Evolutionary conservation across 2,888 invertebrate genomes (phyloP).

Genomic region (Megastigmus dorsalis): DNA sequence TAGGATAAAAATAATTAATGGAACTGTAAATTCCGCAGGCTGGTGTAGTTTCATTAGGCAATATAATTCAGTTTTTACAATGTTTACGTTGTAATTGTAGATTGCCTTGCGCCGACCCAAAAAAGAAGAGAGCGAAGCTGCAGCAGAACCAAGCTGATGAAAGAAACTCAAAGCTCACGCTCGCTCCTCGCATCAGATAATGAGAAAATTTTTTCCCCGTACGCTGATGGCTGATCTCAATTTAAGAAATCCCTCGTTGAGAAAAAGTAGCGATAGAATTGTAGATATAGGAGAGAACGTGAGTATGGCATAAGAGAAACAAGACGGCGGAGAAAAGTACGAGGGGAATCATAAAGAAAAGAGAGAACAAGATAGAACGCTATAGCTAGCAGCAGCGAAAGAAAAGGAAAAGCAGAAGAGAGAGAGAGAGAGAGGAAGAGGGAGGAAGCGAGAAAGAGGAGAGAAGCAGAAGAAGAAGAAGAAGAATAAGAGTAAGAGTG

Average conservation of each 20-base stretch:
- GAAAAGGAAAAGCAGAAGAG: slow-evolving; percentile 15
- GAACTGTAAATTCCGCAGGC: too few species aligned
- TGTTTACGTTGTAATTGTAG: slow-evolving; percentile 23
- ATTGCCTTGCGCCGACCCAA: not conserved
- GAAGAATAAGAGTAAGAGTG: slow-evolving; percentile 33
- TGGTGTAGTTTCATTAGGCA: too few species aligned
- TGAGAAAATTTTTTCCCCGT: slow-evolving; percentile 40
- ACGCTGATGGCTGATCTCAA: slow-evolving; percentile 46
- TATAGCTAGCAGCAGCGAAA: not conserved
- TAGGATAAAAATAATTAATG: too few species aligned
- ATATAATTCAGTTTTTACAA: not conserved
- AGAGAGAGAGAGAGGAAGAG: slow-evolving; percentile 1
- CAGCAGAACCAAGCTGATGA: not conserved
- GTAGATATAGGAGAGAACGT: slow-evolving; percentile 34
- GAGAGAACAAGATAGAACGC: not conserved
- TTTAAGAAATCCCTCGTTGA: slow-evolving; percentile 43
- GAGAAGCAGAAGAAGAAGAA: slow-evolving; percentile 18
- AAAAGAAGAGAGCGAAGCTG: not conserved
- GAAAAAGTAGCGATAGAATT: slow-evolving; percentile 48
- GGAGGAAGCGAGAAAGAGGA: not conserved
- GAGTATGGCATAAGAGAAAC: not conserved
- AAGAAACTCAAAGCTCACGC: slow-evolving; percentile 42
- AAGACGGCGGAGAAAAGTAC: not conserved
- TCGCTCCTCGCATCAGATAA: slow-evolving; percentile 46
- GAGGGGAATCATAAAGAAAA: slow-evolving; percentile 33